phyloP scores from a whole-genome alignment of 2,888 invertebrate genomes.

The Branchipolynoe longqiensis region DNA sequence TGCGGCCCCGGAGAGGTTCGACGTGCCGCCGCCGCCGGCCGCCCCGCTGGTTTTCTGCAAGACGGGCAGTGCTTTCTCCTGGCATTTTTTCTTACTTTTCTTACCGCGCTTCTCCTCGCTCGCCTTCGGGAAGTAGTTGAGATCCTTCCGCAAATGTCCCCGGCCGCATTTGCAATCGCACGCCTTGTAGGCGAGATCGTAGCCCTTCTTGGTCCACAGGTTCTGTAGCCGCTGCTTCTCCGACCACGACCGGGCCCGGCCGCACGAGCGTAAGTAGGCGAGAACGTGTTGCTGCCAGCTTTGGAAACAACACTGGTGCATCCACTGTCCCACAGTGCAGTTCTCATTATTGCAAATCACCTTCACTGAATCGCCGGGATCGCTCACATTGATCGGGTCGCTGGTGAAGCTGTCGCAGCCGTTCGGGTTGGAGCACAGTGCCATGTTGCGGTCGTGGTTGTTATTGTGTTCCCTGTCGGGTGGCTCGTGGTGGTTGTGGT shows the following conservation, averaged over 20 bases:
- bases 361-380: constrained; percentile 86
- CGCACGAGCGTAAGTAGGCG: constrained; percentile 93
- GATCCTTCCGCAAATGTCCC: constrained; percentile 95
- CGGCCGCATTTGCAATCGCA: constrained; percentile 96
- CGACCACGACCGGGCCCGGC: constrained; percentile 95
- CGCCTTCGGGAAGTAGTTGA: constrained; percentile 92
- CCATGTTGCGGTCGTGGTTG: constrained; percentile 47
- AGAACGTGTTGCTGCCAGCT: constrained; percentile 95
- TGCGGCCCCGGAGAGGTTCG: neutral
- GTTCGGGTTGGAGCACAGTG: constrained; percentile 64
- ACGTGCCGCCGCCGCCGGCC: constrained; percentile 82
- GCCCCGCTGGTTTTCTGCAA: constrained; percentile 23
- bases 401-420: constrained; percentile 60
- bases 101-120: constrained; percentile 55
- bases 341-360: constrained; percentile 97
- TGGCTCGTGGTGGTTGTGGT: constrained; percentile 35
- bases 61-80: constrained; percentile 40
- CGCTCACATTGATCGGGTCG: constrained; percentile 71
- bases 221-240: constrained; percentile 96
- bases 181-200: constrained; percentile 92
- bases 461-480: neutral
- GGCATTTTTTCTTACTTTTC: constrained; percentile 55
- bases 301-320: constrained; percentile 98
- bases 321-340: constrained; percentile 93
- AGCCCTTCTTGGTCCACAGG: constrained; percentile 98